phyloP scores from a whole-genome alignment of 2,113 vertebrate genomes.

The Mormyrus iriodes region DNA sequence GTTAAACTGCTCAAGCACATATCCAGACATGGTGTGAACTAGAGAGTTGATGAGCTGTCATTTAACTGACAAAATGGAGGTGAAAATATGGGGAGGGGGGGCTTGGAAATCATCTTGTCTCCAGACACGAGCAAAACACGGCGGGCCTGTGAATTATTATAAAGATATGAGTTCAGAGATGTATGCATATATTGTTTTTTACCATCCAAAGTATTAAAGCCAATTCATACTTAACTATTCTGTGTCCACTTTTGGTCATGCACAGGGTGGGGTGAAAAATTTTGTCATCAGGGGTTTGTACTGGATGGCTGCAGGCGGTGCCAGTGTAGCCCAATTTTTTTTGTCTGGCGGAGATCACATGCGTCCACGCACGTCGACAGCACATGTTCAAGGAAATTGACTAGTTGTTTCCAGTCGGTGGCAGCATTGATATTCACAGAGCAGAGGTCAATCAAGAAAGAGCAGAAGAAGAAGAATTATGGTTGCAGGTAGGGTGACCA shows the following conservation, averaged over 20 bases:
- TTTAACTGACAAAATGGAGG: background rate
- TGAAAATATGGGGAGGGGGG: too few relatives aligned
- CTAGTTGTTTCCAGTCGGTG: too few relatives aligned
- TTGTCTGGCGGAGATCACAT: background rate
- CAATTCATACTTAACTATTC: background rate
- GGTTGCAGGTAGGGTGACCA: background rate
- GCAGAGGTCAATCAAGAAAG: too few relatives aligned
- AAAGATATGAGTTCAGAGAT: background rate
- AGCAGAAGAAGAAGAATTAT: too few relatives aligned
- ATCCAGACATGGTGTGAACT: background rate
- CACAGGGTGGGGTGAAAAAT: background rate
- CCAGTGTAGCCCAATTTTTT: background rate
- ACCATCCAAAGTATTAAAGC: background rate
- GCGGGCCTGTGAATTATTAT: too few relatives aligned
- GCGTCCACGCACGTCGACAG: background rate
- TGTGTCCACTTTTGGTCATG: background rate
- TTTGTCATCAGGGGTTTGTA: background rate
- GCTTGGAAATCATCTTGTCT: too few relatives aligned
- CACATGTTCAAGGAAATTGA: background rate
- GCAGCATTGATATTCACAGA: too few relatives aligned
- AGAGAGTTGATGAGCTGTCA: background rate
- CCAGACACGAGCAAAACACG: too few relatives aligned
- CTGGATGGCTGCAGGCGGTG: background rate
- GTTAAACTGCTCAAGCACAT: background rate
- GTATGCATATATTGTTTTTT: background rate